Conservation (phyloP, 2,113 vertebrate species). For the Tauraco erythrolophus region DNA sequence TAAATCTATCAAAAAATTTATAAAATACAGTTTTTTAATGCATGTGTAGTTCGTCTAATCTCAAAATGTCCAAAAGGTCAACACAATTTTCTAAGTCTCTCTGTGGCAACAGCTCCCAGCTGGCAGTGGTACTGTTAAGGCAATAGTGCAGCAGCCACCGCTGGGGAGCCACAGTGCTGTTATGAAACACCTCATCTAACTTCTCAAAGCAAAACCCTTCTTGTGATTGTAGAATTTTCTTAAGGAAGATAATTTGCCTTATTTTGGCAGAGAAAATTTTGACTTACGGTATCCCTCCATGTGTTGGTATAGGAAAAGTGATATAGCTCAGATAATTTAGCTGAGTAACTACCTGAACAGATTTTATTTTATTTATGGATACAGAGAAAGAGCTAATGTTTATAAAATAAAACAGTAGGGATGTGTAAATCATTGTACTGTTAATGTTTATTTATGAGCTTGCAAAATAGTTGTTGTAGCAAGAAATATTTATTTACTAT, state of each 20-base stretch:
- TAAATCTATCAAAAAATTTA: not conserved
- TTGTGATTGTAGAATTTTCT: not conserved
- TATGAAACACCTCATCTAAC: not conserved
- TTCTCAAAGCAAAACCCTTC: not conserved
- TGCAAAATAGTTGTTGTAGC: not conserved
- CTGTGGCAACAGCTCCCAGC: not conserved
- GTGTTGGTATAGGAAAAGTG: not conserved
- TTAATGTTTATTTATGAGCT: not conserved
- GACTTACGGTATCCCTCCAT: not conserved
- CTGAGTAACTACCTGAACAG: not conserved
- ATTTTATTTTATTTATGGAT: not conserved
- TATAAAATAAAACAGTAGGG: not conserved
- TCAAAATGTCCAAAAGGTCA: not conserved
- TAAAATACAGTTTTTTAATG: not conserved
- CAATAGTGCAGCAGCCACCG: not conserved
- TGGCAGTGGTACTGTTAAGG: not conserved
- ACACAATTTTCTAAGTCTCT: not conserved
- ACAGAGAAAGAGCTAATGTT: not conserved
- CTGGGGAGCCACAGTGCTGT: accelerated
- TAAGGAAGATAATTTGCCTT: not conserved
- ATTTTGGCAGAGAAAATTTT: not conserved
- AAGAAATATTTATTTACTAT: not conserved
- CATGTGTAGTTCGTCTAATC: not conserved
- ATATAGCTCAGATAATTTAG: not conserved
- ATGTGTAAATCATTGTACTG: not conserved